These are phyloP conservation scores for Cryptotermes secundus DNA, from an alignment of 1,140 invertebrate species.

Conservation along the genomic window DNA sequence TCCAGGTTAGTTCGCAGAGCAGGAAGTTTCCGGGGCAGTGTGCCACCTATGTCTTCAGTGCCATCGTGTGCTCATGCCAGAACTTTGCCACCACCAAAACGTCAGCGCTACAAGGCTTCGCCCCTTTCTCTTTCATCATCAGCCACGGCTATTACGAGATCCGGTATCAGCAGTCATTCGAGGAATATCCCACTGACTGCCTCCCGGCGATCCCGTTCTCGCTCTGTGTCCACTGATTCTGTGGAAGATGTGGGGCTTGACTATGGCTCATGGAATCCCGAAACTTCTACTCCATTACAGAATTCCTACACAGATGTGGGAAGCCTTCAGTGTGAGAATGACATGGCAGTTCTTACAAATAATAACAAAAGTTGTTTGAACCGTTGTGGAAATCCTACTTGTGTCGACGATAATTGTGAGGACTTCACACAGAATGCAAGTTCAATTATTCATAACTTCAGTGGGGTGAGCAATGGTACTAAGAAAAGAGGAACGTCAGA, in stretches of 20 bases:
- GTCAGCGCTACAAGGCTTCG: constrained; percentile 21
- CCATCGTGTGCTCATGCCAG: constrained; percentile 21
- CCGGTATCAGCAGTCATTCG: constrained; percentile 43
- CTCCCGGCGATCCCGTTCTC: neutral
- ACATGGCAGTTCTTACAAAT: neutral
- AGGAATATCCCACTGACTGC: constrained; percentile 38
- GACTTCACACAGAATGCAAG: neutral
- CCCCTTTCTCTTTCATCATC: constrained; percentile 23
- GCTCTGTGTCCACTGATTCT: constrained; percentile 24
- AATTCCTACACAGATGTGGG: neutral
- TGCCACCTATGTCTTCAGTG: constrained; percentile 6
- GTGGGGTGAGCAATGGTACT: neutral
- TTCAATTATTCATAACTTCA: neutral
- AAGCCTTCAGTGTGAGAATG: neutral
- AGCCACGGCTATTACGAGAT: constrained; percentile 40
- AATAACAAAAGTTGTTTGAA: neutral
- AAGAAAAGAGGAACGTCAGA: neutral
- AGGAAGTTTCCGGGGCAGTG: constrained; percentile 28
- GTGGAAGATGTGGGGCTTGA: neutral
- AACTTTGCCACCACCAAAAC: constrained; percentile 31
- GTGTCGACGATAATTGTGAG: neutral
- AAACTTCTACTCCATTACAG: neutral
- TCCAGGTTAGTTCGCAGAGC: constrained; percentile 42
- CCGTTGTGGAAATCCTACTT: neutral
- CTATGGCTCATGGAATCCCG: neutral